These are phyloP conservation scores for Harpegnathos saltator DNA, from an alignment of 1,140 invertebrate genomes.

Conservation along the genomic window DNA sequence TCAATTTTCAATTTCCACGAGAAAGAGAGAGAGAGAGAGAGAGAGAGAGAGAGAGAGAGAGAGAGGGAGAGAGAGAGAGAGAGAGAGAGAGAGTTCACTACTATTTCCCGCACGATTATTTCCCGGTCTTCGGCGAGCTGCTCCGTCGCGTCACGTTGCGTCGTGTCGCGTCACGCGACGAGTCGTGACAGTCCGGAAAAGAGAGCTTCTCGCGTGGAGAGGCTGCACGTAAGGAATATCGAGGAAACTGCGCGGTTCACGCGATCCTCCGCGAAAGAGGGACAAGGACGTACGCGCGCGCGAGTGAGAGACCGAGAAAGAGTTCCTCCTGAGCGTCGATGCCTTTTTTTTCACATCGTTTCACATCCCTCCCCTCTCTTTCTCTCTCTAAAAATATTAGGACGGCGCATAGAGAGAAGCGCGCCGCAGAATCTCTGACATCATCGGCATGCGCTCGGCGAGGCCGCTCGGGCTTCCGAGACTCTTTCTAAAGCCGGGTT, in stretches of 20 bases:
- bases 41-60: too few species aligned
- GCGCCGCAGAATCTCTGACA: conserved; percentile 52
- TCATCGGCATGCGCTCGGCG: conserved; percentile 56
- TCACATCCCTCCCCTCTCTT: background rate
- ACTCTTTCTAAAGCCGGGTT: conserved; percentile 67
- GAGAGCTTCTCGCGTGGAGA: conserved; percentile 8
- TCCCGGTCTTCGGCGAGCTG: conserved; percentile 23
- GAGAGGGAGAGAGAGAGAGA: too few species aligned
- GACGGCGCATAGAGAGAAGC: conserved; percentile 7
- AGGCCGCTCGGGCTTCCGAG: conserved; percentile 30
- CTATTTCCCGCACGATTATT: conserved; percentile 47
- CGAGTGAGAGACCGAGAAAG: background rate
- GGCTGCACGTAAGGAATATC: background rate
- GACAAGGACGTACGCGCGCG: background rate
- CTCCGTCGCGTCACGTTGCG: conserved; percentile 36
- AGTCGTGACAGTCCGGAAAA: conserved; percentile 1
- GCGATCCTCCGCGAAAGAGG: conserved; percentile 5
- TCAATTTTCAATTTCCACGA: conserved; percentile 62
- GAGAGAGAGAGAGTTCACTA: too few species aligned
- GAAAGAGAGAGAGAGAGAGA: too few species aligned
- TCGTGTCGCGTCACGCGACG: conserved; percentile 46
- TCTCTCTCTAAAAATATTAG: conserved; percentile 26
- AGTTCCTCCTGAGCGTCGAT: background rate
- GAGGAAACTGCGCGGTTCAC: conserved; percentile 8
- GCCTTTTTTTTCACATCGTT: too few species aligned